Conservation (phyloP, 2,888 invertebrate genomes). For the Brachycybe producta region DNA sequence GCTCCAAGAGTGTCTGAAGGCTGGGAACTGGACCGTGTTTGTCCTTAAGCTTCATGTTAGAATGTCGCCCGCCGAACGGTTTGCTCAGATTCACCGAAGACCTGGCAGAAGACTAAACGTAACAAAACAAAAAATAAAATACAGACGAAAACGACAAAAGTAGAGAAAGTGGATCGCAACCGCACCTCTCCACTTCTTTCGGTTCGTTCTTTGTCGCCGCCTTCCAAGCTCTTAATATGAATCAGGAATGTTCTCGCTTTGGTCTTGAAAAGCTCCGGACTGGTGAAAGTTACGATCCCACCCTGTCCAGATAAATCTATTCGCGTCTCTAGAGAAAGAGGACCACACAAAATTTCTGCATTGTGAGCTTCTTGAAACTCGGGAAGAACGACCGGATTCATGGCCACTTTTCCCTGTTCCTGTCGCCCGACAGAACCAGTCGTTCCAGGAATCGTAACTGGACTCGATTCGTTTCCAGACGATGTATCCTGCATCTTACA, state of each 20-base stretch:
- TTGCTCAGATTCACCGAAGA: too few species aligned
- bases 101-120: neutral
- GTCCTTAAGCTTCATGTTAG: slow-evolving; percentile 16
- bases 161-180: neutral
- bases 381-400: slow-evolving; percentile 39
- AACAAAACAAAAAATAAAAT: neutral
- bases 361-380: slow-evolving; percentile 76
- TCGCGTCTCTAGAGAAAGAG: slow-evolving; percentile 63
- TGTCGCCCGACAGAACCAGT: too few species aligned
- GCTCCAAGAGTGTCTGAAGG: slow-evolving; percentile 19
- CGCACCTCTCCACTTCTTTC: too few species aligned
- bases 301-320: slow-evolving; percentile 72
- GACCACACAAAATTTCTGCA: slow-evolving; percentile 81
- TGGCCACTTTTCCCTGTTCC: slow-evolving; percentile 28
- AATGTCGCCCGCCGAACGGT: slow-evolving; percentile 3
- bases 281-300: slow-evolving; percentile 72
- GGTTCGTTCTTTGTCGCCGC: neutral
- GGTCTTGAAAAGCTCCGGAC: slow-evolving; percentile 65
- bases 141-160: neutral
- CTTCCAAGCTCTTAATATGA: slow-evolving; percentile 47
- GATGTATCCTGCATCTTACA: slow-evolving; percentile 26
- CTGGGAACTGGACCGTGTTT: slow-evolving; percentile 19
- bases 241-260: slow-evolving; percentile 64
- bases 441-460: too few species aligned
- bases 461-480: too few species aligned